Conservation (phyloP, 2,888 invertebrate species). For the Eurytoma californica region DNA sequence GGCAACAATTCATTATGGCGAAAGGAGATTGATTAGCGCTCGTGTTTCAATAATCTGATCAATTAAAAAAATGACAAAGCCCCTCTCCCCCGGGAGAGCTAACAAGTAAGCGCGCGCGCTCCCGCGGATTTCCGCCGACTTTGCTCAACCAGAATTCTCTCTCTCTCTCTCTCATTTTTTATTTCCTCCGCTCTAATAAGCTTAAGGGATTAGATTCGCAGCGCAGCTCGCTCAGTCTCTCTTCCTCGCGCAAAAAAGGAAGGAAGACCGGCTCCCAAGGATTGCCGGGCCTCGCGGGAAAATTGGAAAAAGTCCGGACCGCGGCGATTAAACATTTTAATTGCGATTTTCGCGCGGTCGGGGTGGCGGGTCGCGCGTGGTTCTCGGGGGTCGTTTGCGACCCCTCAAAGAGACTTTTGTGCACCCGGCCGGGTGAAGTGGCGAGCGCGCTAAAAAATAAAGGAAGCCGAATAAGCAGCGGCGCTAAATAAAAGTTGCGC, state of each 20-base stretch:
- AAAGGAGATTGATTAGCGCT: slow-evolving; percentile 56
- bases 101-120: slow-evolving; percentile 44
- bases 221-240: slow-evolving; percentile 41
- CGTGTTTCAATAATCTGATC: slow-evolving; percentile 56
- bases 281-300: slow-evolving; percentile 43
- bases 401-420: slow-evolving; percentile 29
- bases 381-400: neutral
- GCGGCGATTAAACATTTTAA: slow-evolving; percentile 73
- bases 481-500: slow-evolving; percentile 21
- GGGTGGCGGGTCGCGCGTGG: no score
- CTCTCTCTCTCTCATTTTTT: slow-evolving; percentile 51
- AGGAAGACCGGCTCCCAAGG: neutral
- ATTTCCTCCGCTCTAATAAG: slow-evolving; percentile 68
- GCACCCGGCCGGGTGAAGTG: no score
- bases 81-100: slow-evolving; percentile 13
- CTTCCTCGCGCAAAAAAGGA: no score
- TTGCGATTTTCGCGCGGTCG: slow-evolving; percentile 64
- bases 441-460: no score
- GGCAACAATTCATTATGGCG: slow-evolving; percentile 52
- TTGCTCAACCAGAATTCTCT: slow-evolving; percentile 25
- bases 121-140: slow-evolving; percentile 50
- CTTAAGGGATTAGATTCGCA: slow-evolving; percentile 70
- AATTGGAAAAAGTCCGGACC: slow-evolving; percentile 60
- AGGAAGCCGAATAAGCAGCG: no score
- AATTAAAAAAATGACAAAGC: slow-evolving; percentile 57